Base-by-base conservation (phyloP, 2,888 invertebrate genomes). In the Drosophila ezoana region DNA sequence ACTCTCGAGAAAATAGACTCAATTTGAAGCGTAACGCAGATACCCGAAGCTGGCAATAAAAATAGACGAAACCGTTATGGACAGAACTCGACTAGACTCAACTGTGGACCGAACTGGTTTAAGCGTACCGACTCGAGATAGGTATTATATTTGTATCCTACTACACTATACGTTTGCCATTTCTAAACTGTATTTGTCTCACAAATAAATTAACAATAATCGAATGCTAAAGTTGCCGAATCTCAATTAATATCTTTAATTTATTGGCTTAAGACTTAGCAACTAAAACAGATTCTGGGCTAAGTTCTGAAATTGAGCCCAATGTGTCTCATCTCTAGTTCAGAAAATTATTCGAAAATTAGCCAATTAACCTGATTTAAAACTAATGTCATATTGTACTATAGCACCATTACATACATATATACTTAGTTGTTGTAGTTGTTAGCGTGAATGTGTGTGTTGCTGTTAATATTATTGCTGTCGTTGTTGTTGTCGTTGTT, bases 401-500 rank as follows among this genome's bases (percentile, higher is more conserved):
- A 23, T 23, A 23, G 8, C 23, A 23, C 23, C 5, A 5, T 23
- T 1, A 23, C 23, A 20, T 1, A 23, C 6, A 23, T 23, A 6
- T 0, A n/a, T n/a, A n/a, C n/a, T n/a, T n/a, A n/a, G n/a, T 20
- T 20, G 23, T 41, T 59, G 38, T 57, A 38, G 56, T 56, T 52
- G 32, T 37, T 18, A 33, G 9, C 54, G 49, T 18, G 37, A 45
- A 38, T 54, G 38, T 37, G 63, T 32, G 14, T 44, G 10, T 9
- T 38, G 20, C 38, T 35, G 11, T 33, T 54, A 35, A 9, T 47
- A 16, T 18, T 23, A n/a, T 14, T 38, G 40, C 13, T 13, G 23
- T 18, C 14, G 45, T 40, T 49, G 70, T 78, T 72, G 35, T 38
- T 49, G 70, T 78, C 65, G 23, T 38, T 49, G 8, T 18, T 41